Base-by-base conservation (phyloP, 1,140 invertebrate genomes). In the Melitaea cinxia region DNA sequence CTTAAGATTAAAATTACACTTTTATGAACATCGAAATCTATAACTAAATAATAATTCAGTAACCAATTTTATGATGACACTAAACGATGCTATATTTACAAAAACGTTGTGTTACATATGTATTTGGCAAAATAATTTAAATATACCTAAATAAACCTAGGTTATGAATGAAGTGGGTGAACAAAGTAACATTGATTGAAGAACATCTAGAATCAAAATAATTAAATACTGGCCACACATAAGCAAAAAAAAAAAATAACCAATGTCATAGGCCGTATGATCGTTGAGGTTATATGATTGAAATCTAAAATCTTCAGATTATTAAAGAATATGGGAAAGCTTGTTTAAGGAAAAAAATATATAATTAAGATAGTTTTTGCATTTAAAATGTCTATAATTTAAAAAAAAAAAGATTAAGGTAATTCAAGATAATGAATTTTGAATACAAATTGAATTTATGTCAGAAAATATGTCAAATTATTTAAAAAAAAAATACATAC, bases 91-190 rank as follows among this genome's bases (percentile, higher is more conserved):
- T 76, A 82, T 88, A 88, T 88, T 83, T 88, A 88, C 85, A 88
- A 78, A 75, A 77, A 76, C 70, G 67, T 72, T 76, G 65, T 70
- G 68, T 77, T 77, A 78, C 61, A 83, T 82, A 42, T 42, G 37
- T 42, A 86, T 86, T 88, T 88, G 82, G 85, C 80, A 81, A 88
- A 87, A 88, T 89, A 86, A 89, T 83, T 89, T 86, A 87, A 76
- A 69, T 83, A 80, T 42, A 75, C 49, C 76, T 82, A 85, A 74
- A 71, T 78, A 68, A 69, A 80, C 62, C 68, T 72, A 73, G 74
- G 65, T 68, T 63, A 72, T 72, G 72, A 68, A 64, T 67, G 59
- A 65, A 74, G 62, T 58, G 64, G 19, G 39, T 65, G 23, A 66
- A 59, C 24, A 28, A 52, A 64, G 30, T 42, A 50, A 37, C n/a